Evolutionary conservation across 1,140 invertebrate species (phyloP).

Genomic region (Drosophila bipectinata): DNA sequence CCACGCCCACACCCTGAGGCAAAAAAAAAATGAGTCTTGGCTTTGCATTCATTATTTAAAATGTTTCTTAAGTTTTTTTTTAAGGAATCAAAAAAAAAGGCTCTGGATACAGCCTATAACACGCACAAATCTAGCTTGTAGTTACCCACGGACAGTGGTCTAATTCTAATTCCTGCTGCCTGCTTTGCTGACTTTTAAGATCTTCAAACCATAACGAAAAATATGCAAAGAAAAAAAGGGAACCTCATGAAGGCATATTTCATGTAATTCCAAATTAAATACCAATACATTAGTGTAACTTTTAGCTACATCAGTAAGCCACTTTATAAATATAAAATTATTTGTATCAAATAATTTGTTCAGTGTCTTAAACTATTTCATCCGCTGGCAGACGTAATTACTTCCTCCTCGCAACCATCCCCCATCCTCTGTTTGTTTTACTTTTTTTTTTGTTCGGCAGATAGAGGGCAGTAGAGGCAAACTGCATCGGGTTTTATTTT

Average conservation of each 20-base stretch:
- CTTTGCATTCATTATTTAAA: constrained; percentile 4
- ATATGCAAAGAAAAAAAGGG: background rate
- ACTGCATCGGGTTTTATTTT: constrained; percentile 14
- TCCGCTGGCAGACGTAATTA: constrained; percentile 55
- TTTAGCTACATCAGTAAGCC: background rate
- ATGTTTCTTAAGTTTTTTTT: background rate
- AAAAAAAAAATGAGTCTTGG: constrained; percentile 6
- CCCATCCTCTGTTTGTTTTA: background rate
- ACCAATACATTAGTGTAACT: background rate
- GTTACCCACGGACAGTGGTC: constrained; percentile 17
- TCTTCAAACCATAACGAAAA: constrained; percentile 12
- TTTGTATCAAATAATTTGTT: background rate
- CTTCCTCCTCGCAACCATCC: constrained; percentile 29
- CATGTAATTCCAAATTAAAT: no score
- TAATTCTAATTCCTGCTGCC: constrained; percentile 39
- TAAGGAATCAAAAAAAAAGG: constrained; percentile 10
- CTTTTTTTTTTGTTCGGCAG: background rate
- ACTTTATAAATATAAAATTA: background rate
- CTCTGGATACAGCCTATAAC: constrained; percentile 27
- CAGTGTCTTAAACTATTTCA: constrained; percentile 13
- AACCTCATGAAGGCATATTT: background rate
- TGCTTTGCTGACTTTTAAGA: constrained; percentile 29
- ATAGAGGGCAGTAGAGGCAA: constrained; percentile 56
- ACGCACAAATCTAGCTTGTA: constrained; percentile 49
- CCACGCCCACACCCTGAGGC: constrained; percentile 35